These are phyloP conservation scores for Magallana nippona DNA, from an alignment of 2,888 invertebrate genomes.

Conservation along the genomic window DNA sequence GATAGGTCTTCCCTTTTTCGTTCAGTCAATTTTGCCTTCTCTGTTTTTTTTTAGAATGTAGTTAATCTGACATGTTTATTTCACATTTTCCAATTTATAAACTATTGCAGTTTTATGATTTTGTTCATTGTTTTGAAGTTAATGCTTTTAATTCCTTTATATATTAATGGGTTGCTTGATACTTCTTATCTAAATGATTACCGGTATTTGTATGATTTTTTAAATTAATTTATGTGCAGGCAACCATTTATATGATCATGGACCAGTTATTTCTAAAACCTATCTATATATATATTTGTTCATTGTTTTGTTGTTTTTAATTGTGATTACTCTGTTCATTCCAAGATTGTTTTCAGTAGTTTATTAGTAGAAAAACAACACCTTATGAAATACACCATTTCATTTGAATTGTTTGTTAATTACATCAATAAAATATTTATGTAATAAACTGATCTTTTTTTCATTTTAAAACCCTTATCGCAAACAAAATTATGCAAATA, in stretches of 20 bases:
- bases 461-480: background rate
- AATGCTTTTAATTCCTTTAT: no score
- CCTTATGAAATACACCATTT: background rate
- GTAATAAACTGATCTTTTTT: background rate
- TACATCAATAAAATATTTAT: constrained; percentile 14
- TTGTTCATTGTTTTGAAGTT: no score
- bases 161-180: no score
- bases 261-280: background rate
- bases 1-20: background rate
- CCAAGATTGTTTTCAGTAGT: background rate
- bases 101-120: no score
- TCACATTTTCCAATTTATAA: no score
- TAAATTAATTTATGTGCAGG: no score
- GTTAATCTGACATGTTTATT: no score
- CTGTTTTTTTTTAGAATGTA: no score
- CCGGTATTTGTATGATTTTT: no score
- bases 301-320: background rate
- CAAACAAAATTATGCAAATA: no score
- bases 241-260: no score
- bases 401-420: constrained; percentile 29
- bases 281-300: background rate
- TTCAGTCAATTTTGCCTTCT: background rate
- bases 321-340: background rate
- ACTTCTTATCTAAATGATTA: no score
- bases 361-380: background rate